A percentile compares a stretch with the other conserved stretches of the same genome.
Evolutionary conservation across 2,797 vertebrate species (phyloP).

Genomic region (Sylvilagus floridanus): DNA sequence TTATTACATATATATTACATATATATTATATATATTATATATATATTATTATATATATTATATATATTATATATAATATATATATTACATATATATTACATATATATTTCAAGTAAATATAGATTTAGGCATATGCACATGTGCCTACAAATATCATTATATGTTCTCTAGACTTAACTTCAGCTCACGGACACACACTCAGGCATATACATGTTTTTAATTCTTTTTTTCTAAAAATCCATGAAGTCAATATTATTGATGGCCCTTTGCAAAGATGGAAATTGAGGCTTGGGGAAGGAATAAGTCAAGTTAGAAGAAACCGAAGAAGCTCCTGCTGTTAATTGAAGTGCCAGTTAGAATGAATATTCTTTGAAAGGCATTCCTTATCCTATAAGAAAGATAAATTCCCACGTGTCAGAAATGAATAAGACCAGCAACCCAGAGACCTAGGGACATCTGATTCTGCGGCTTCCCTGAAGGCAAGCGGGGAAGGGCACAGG

Average conservation of each 20-base stretch:
- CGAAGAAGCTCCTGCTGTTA: neutral
- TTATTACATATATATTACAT: too few species aligned
- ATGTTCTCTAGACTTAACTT: neutral
- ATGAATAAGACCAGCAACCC: neutral
- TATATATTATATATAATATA: too few species aligned
- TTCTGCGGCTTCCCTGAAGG: neutral
- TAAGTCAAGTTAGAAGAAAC: neutral
- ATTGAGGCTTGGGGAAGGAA: neutral
- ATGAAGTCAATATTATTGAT: neutral
- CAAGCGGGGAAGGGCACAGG: accelerated
- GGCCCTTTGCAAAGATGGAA: neutral
- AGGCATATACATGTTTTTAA: neutral
- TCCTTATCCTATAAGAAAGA: neutral
- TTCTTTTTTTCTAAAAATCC: neutral
- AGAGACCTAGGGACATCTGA: neutral
- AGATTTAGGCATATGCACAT: neutral
- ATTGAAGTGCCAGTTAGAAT: neutral
- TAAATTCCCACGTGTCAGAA: neutral
- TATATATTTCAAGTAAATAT: neutral
- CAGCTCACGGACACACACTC: neutral
- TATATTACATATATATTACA: too few species aligned
- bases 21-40: too few species aligned
- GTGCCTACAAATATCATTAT: too few species aligned
- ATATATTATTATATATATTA: neutral
- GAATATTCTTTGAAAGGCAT: neutral